Conservation (phyloP, 2,113 vertebrate species). For the Corynorhinus townsendii region DNA sequence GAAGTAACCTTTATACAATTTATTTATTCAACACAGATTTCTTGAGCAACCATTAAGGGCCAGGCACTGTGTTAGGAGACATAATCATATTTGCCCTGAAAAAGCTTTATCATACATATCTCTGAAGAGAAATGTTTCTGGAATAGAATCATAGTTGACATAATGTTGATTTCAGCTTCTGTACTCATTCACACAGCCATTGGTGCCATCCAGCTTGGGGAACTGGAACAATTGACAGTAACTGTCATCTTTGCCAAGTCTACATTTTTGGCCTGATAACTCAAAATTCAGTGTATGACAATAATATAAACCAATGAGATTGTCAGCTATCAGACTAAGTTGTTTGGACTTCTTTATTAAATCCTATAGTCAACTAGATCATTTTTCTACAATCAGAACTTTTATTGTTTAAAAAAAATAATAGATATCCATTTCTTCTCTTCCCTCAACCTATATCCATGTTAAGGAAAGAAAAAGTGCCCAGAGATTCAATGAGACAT, state of each 20-base stretch:
- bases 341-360: constrained; percentile 49
- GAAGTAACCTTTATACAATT: constrained; percentile 43
- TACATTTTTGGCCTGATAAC: constrained; percentile 55
- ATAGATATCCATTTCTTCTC: not conserved
- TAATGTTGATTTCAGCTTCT: constrained; percentile 22
- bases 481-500: not conserved
- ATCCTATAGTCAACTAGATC: constrained; percentile 15
- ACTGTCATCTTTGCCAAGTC: constrained; percentile 49
- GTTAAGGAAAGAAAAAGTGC: not conserved
- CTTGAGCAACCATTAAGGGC: constrained; percentile 35
- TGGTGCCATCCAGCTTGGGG: constrained; percentile 23
- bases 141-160: constrained; percentile 39
- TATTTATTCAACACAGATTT: constrained; percentile 43
- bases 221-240: constrained; percentile 65
- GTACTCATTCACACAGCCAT: not conserved
- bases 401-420: constrained; percentile 18
- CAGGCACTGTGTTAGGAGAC: not conserved
- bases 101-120: constrained; percentile 39
- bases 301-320: constrained; percentile 38
- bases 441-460: not conserved
- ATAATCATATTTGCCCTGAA: not conserved
- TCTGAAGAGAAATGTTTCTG: constrained; percentile 25
- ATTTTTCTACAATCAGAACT: constrained; percentile 36
- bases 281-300: constrained; percentile 49
- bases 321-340: constrained; percentile 36